Evolutionary conservation across 2,888 invertebrate species (phyloP), one percentile per base, ranked within the genome.

Genomic region (Chloromyia formosa): DNA sequence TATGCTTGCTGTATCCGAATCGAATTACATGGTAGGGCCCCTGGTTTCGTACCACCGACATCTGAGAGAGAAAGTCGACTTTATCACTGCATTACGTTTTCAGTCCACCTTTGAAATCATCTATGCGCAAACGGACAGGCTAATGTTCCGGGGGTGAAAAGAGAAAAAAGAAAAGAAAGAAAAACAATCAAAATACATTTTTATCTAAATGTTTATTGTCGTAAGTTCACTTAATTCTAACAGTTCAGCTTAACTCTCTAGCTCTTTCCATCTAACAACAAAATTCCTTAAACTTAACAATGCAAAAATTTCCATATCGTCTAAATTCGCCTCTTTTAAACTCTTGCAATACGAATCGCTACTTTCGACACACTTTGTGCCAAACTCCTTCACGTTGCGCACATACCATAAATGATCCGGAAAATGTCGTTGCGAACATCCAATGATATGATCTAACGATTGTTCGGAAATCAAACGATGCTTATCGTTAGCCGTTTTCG

Each of bases 351-450:
- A 85, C 5, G 78, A 79, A 1, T 77, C 75, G 0, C 77, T 75
- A 0, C 81, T 78, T 42, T 80, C 81, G 14, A 80, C 80, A 10
- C 81, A 83, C 45, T 76, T 74, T 4, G 80, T 79, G 12, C 84
- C 84, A 77, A 81, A 81, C 56, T 66, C 77, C 3, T 79, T 80
- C 9, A 85, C 78, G 56, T 82, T 81, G 1, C 80, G 76, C 3
- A 84, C 76, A 75, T 78, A 78, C 1, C 80, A 80, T 40, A 83
- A 54, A 42, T 82, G 77, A 2, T 80, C 77, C 5, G 77, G 76
- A 77, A 81, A 84, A 66, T 83, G 80, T 0, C 82, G 80, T 16
- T 81, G 80, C 1, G 80, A 78, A 75, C 84, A 84, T 14, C 79
- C 79, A 1, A 85, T 79, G n/a, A 85, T 53, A 54, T 75, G 77